These are phyloP conservation scores for Mactra quadrangularis DNA, from an alignment of 1,140 invertebrate genomes.

Conservation along the genomic window DNA sequence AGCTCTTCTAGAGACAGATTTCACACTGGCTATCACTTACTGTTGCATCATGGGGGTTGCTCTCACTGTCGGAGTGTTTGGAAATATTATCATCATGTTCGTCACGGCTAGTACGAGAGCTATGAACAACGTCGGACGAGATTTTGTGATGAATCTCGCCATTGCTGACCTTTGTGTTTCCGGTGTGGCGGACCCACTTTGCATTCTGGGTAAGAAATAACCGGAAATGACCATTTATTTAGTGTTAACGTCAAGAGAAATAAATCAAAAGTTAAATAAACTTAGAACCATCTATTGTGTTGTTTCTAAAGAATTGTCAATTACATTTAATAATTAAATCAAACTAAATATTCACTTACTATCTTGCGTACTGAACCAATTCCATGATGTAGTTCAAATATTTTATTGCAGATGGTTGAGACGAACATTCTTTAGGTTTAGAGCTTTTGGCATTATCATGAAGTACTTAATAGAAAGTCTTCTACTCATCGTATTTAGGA, in stretches of 20 bases:
- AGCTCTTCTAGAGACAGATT: slow-evolving; percentile 67
- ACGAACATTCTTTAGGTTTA: too few relatives aligned
- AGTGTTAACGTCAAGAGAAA: background rate
- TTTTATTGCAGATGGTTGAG: too few relatives aligned
- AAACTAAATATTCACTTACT: too few relatives aligned
- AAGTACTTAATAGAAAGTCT: too few relatives aligned
- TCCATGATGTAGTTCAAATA: too few relatives aligned
- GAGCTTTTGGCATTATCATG: too few relatives aligned
- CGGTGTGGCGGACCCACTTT: slow-evolving; percentile 79
- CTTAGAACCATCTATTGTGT: too few relatives aligned
- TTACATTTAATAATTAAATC: too few relatives aligned
- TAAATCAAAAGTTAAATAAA: too few relatives aligned
- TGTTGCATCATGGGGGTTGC: slow-evolving; percentile 64
- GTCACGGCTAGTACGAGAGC: slow-evolving; percentile 58
- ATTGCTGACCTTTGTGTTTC: slow-evolving; percentile 79
- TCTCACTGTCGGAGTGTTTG: slow-evolving; percentile 67
- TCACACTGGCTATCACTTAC: slow-evolving; percentile 70
- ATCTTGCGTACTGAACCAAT: too few relatives aligned
- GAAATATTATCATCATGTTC: slow-evolving; percentile 74
- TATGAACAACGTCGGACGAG: slow-evolving; percentile 72
- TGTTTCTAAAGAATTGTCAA: too few relatives aligned
- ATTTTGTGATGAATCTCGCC: slow-evolving; percentile 80
- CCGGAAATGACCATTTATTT: background rate
- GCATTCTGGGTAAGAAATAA: slow-evolving; percentile 76
- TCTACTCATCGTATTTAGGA: too few relatives aligned